Conservation (phyloP, 2,888 invertebrate species). For the Cephus nigrinus region DNA sequence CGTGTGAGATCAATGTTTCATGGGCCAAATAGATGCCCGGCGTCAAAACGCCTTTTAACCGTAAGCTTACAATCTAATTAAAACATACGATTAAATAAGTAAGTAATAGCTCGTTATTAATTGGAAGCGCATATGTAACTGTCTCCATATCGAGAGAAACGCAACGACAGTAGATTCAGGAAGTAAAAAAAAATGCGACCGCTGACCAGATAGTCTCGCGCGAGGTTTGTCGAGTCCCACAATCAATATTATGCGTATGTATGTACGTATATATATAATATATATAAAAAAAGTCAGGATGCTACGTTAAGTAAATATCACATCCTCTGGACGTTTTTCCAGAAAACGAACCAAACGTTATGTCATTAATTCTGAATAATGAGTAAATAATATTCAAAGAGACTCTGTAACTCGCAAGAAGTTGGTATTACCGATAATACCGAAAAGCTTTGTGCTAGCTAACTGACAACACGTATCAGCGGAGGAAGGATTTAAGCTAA, state of each 20-base stretch:
- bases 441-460: neutral
- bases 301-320: neutral
- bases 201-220: neutral
- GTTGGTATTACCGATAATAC: neutral
- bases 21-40: neutral
- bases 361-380: neutral
- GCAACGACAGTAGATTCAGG: neutral
- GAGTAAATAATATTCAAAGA: neutral
- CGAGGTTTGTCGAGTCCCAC: neutral
- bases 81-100: slow-evolving; percentile 45
- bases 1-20: neutral
- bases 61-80: slow-evolving; percentile 46
- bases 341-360: neutral
- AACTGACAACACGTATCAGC: neutral
- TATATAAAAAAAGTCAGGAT: neutral
- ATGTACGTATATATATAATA: neutral
- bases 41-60: slow-evolving; percentile 21
- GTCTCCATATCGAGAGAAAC: neutral
- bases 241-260: neutral
- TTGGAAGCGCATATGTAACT: slow-evolving; percentile 39
- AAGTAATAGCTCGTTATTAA: slow-evolving; percentile 35
- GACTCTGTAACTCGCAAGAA: neutral
- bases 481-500: neutral
- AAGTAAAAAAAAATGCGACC: neutral
- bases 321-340: neutral